Conservation (phyloP, 2,113 vertebrate species). For the mouse (Mus musculus) region GRCm39 chr11:94560501-94561000, state of each 20-base stretch:
- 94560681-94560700: background rate
- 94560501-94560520: background rate
- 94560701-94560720: background rate
- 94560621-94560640: background rate
- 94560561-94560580: background rate
- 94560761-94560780: slow-evolving; percentile 96
- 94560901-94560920: slow-evolving; percentile 87
- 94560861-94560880: slow-evolving; percentile 88
- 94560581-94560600: background rate
- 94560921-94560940: background rate
- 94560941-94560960: background rate
- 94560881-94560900: slow-evolving; percentile 91
- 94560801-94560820: slow-evolving; percentile 94
- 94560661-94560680: background rate
- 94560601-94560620: background rate
- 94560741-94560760: slow-evolving; percentile 98
- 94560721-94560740: slow-evolving; percentile 91
- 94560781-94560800: slow-evolving; percentile 96
- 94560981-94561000: background rate
- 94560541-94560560: background rate
- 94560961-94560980: background rate
- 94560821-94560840: slow-evolving; percentile 96
- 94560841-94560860: slow-evolving; percentile 88
- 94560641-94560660: background rate
- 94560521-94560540: background rate